Evolutionary conservation across 2,888 invertebrate genomes (phyloP).

Genomic region (Rhagophthalmus giganteus): DNA sequence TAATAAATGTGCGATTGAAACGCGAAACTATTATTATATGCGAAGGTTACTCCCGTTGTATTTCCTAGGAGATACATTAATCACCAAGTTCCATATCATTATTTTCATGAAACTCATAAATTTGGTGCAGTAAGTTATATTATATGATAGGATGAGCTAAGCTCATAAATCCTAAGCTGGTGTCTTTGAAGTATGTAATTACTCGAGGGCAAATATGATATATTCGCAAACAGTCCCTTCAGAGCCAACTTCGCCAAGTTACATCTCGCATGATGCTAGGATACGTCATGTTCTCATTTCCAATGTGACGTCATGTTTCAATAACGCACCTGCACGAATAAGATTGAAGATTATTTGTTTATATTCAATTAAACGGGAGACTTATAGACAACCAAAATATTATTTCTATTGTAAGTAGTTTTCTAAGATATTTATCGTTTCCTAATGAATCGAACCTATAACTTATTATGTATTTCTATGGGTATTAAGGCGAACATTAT

Average conservation of each 20-base stretch:
- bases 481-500: too few relatives aligned
- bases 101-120: slow-evolving; percentile 22
- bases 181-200: slow-evolving; percentile 28
- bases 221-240: slow-evolving; percentile 13
- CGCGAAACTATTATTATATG: neutral
- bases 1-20: neutral
- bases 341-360: neutral
- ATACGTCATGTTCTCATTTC: neutral
- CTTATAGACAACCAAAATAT: too few relatives aligned
- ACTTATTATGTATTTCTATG: too few relatives aligned
- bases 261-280: slow-evolving; percentile 3
- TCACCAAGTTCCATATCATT: slow-evolving; percentile 15
- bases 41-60: slow-evolving; percentile 2
- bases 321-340: too few relatives aligned
- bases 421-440: too few relatives aligned
- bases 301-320: too few relatives aligned
- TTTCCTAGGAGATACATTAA: slow-evolving; percentile 7
- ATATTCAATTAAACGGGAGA: too few relatives aligned
- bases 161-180: slow-evolving; percentile 20
- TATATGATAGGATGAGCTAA: slow-evolving; percentile 8
- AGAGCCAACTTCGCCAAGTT: slow-evolving; percentile 3
- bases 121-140: slow-evolving; percentile 10
- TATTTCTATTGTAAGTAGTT: too few relatives aligned
- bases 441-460: too few relatives aligned
- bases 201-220: slow-evolving; percentile 20